Evolutionary conservation across 35 echinoderm and acorn worm genomes (phyloP).

Genomic region (Lytechinus variegatus): DNA sequence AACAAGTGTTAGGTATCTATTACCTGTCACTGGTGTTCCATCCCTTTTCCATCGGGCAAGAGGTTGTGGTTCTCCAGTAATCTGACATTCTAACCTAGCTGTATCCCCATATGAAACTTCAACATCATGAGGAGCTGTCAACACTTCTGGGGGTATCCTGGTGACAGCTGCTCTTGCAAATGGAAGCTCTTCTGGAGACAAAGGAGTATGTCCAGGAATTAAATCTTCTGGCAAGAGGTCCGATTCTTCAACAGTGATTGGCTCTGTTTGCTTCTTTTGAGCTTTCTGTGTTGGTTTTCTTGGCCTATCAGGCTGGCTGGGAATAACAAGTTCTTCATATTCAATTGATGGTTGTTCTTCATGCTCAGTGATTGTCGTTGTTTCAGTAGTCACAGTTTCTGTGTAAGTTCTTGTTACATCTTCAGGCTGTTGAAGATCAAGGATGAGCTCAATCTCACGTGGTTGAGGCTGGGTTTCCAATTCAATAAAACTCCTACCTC

Average conservation of each 20-base stretch:
- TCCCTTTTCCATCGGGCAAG: constrained; percentile 50
- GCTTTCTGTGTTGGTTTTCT: constrained; percentile 29
- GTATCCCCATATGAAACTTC: constrained; percentile 64
- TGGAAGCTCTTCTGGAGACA: constrained; percentile 23
- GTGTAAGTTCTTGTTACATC: constrained; percentile 5
- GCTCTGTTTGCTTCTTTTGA: constrained; percentile 21
- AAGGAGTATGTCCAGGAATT: constrained; percentile 32
- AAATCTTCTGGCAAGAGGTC: constrained; percentile 19
- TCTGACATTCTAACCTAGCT: constrained; percentile 71
- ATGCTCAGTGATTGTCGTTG: constrained; percentile 10
- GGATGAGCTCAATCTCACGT: constrained; percentile 23
- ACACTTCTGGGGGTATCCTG: constrained; percentile 50
- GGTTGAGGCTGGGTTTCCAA: constrained; percentile 38
- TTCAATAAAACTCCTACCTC: constrained; percentile 28
- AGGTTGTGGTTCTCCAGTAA: constrained; percentile 57
- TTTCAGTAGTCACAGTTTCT: constrained; percentile 35
- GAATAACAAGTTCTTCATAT: constrained; percentile 46
- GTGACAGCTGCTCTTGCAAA: constrained; percentile 14
- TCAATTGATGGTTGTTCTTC: not conserved
- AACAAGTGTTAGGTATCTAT: constrained; percentile 57
- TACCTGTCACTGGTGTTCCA: constrained; percentile 46
- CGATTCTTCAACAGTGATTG: not conserved
- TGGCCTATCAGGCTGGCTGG: not conserved
- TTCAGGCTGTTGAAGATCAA: constrained; percentile 26
- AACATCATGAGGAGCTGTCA: constrained; percentile 63